Evolutionary conservation across 2,797 vertebrate genomes (phyloP).

Genomic region (Galago senegalensis): DNA sequence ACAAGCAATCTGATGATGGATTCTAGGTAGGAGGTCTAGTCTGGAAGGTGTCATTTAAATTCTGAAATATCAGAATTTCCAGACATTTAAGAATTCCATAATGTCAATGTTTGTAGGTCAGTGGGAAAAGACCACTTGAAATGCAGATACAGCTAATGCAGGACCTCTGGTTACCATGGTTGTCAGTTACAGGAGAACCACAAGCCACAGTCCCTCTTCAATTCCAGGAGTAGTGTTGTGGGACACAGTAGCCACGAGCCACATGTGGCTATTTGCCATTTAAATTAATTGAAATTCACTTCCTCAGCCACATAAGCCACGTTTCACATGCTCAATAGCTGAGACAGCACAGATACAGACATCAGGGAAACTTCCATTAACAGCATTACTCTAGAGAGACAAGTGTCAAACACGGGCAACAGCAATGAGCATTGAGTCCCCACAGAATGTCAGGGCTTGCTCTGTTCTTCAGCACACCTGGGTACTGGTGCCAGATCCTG

Average conservation of each 20-base stretch:
- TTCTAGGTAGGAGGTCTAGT: not conserved
- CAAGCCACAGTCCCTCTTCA: not conserved
- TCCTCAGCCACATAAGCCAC: not conserved
- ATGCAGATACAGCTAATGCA: not conserved
- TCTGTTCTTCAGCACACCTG: not conserved
- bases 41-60: conserved; percentile 13
- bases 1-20: not conserved
- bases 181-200: not conserved
- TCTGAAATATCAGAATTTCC: conserved; percentile 27
- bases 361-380: not conserved
- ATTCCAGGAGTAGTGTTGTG: not conserved
- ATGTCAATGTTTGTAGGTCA: not conserved
- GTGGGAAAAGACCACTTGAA: not conserved
- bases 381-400: not conserved
- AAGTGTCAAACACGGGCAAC: accelerated
- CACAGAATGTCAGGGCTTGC: not conserved
- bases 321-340: not conserved
- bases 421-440: not conserved
- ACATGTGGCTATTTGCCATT: not conserved
- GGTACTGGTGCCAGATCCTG: not conserved
- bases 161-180: not conserved
- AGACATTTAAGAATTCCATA: not conserved
- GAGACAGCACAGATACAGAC: not conserved
- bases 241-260: not conserved
- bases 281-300: conserved; percentile 21